Conservation (phyloP, 2,888 invertebrate genomes). For the Ennomos quercinarius region DNA sequence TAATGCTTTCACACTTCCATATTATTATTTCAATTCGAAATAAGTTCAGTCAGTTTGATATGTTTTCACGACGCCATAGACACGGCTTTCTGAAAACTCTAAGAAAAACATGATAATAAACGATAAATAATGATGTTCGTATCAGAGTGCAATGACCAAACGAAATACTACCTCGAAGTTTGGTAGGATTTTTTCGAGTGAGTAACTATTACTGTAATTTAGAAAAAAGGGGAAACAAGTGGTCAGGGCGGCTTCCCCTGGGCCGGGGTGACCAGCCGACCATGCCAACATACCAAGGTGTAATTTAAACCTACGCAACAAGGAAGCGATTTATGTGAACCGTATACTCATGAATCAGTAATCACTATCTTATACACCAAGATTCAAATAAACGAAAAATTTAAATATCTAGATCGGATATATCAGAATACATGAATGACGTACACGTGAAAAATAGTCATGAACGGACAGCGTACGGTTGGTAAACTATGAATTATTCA, state of each 20-base stretch:
- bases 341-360: constrained; percentile 41
- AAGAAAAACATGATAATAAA: too few species aligned
- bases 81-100: too few species aligned
- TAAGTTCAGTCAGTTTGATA: too few species aligned
- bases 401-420: constrained; percentile 72
- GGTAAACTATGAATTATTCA: constrained; percentile 72
- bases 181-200: constrained; percentile 37
- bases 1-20: not conserved
- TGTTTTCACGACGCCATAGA: too few species aligned
- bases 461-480: constrained; percentile 52
- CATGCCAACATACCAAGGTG: constrained; percentile 52
- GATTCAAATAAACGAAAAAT: constrained; percentile 44
- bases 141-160: constrained; percentile 33
- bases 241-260: constrained; percentile 50
- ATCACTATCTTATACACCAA: constrained; percentile 38
- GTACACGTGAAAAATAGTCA: constrained; percentile 53
- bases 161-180: constrained; percentile 28
- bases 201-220: constrained; percentile 51
- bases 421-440: constrained; percentile 49
- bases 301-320: constrained; percentile 22
- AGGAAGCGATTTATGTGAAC: constrained; percentile 41
- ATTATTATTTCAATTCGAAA: too few species aligned
- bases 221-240: constrained; percentile 47
- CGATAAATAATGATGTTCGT: too few species aligned
- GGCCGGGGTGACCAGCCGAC: constrained; percentile 56